Evolutionary conservation across 1,140 invertebrate genomes (phyloP).

Genomic region (Aphelinus certus): DNA sequence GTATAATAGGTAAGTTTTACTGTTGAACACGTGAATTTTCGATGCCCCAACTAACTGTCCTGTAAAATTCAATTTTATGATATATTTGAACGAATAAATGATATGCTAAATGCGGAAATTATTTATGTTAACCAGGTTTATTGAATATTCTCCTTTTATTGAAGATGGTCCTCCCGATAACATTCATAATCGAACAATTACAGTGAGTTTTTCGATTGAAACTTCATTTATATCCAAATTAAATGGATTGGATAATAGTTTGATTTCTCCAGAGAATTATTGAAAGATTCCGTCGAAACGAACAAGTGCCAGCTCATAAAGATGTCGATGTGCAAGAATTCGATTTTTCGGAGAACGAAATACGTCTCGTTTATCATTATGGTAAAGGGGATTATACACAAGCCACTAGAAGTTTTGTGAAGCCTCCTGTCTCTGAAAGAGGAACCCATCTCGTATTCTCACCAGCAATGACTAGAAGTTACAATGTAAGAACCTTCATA

Average conservation of each 20-base stretch:
- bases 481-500: conserved; percentile 64
- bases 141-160: conserved; percentile 41
- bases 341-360: conserved; percentile 70
- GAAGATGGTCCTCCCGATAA: neutral
- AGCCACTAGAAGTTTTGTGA: conserved; percentile 71
- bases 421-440: conserved; percentile 73
- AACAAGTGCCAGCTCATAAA: conserved; percentile 63
- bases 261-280: conserved; percentile 65
- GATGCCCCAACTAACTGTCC: no score
- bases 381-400: conserved; percentile 73
- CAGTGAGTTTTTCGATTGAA: conserved; percentile 38
- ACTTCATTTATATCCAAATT: conserved; percentile 13
- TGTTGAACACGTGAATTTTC: no score
- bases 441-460: conserved; percentile 72
- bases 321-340: conserved; percentile 76
- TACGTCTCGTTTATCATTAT: conserved; percentile 76
- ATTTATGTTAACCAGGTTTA: conserved; percentile 53
- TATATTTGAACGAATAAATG: no score
- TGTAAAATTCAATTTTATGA: no score
- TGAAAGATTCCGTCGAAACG: conserved; percentile 73
- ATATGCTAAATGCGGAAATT: conserved; percentile 30
- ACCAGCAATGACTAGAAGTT: conserved; percentile 71
- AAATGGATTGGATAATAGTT: no score
- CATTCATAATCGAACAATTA: conserved; percentile 45
- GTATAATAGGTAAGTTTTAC: conserved; percentile 60